Base-by-base conservation (phyloP, 2,888 invertebrate species). In the Dysmachus trigonus region DNA sequence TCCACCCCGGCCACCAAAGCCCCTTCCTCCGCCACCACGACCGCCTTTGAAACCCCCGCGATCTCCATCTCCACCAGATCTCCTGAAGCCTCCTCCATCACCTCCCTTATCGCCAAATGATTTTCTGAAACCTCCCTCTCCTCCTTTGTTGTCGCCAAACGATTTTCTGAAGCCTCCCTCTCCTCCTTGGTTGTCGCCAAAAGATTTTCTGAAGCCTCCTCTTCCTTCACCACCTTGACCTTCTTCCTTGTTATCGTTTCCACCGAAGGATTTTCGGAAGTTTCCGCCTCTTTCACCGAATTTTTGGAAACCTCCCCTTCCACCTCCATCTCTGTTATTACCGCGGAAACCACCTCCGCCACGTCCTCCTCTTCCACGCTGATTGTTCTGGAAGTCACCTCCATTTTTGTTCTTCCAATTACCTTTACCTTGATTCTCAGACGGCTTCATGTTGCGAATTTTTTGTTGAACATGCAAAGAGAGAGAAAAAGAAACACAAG, bases 401-500 rank as follows among this genome's bases (percentile, higher is more conserved):
- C 38, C 88, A 53, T 87, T 87, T 71, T 88, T 88, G 62, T 88
- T 88, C 88, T 90, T 90, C 88, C 89, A 88, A 83, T 89, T 88
- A 74, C 89, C 88, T 88, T 88, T 92, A 89, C 88, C 91, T 88
- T 87, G 90, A 89, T 88, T 18, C 88, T 88, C 76, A 89, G 88
- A 88, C 88, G 7, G n/a, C 88, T 86, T 87, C 82, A 79, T 89
- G 89, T 86, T 89, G 89, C n/a, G 90, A 91, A 15, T 91, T 91
- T n/a, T 7, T 90, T 90, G 5, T 90, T 51, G 33, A 53, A 88
- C 87, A 88, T 88, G 88, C 86, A 89, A 88, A 89, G 88, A 89
- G 88, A 89, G 88, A 88, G 89, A 90, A 89, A 62, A 90, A 90
- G 90, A 90, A 90, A 91, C 91, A 91, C 90, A 91, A 90, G 91